phyloP scores from a whole-genome alignment of 2,888 invertebrate genomes.

The Eledone cirrhosa region DNA sequence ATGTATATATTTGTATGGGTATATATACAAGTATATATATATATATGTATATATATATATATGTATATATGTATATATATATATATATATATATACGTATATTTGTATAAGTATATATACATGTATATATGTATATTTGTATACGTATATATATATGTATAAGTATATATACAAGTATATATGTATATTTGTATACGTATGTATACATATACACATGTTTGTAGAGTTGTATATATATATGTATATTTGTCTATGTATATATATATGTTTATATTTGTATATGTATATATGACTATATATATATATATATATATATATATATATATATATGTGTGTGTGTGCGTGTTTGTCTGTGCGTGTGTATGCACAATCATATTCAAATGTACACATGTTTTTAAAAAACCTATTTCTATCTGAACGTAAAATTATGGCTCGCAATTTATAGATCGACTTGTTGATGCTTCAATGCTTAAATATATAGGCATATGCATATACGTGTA shows the following conservation, averaged over 20 bases:
- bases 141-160: not conserved
- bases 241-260: no score
- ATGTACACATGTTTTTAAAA: not conserved
- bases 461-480: no score
- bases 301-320: not conserved
- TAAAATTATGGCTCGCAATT: no score
- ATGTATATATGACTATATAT: no score
- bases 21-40: no score
- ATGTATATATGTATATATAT: not conserved
- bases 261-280: no score
- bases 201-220: not conserved
- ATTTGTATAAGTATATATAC: not conserved
- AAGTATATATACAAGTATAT: not conserved
- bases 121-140: not conserved
- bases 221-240: not conserved
- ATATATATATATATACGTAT: not conserved
- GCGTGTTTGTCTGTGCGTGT: not conserved
- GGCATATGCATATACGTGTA: no score
- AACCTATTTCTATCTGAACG: no score
- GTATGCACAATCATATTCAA: not conserved
- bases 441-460: no score
- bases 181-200: not conserved
- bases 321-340: not conserved
- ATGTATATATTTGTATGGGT: constrained; percentile 4
- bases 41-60: not conserved